Base-by-base conservation (phyloP, 2,113 vertebrate species). In the Myrmophylax atrothorax region DNA sequence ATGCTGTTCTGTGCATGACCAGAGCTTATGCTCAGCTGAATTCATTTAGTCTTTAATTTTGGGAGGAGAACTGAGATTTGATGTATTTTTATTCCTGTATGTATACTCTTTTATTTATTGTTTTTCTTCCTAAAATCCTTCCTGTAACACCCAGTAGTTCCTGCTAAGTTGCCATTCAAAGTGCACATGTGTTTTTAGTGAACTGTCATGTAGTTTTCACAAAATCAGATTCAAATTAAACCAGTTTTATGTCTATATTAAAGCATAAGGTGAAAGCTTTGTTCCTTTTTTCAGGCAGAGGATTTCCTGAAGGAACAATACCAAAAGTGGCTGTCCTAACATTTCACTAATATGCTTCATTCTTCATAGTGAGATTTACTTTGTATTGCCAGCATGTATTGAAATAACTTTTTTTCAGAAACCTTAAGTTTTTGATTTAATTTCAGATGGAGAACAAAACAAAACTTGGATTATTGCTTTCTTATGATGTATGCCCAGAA, bases 401-500 rank as follows among this genome's bases (percentile, higher is more conserved):
- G 75, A 90, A 83, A 63, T 35, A 74, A 35, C 29, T 29, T 47
- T 50, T 73, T 81, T 66, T 44, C 49, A n/a, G 80, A 81, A 88
- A 67, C 13, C n/a, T 78, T 85, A 64, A 38, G 42, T 74, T 90
- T 90, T 80, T 72, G 40, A 84, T 96, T 97, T 94, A 31, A 78
- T 98, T 97, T 98, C 97, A 98, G 99, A 97, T 99, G 99, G 99
- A 97, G 99, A 94, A 99, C 99, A 40, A 99, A 99, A 94, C 99
- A 99, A 97, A 99, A 99, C 95, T 97, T 99, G 97, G 99, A 99
- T 96, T 99, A 99, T 92, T 99, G 99, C 94, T 99, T 99, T 97
- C 98, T 99, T 87, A 99, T 99, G 99, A 99, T 99, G 99, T 99
- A 99, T 83, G 99, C 99, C 59, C 99, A 99, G 96, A 99, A 98